Evolutionary conservation across 2,113 vertebrate genomes (phyloP), one percentile per base, ranked within the genome.

Genomic region (Speoplatyrhinus poulsoni): DNA sequence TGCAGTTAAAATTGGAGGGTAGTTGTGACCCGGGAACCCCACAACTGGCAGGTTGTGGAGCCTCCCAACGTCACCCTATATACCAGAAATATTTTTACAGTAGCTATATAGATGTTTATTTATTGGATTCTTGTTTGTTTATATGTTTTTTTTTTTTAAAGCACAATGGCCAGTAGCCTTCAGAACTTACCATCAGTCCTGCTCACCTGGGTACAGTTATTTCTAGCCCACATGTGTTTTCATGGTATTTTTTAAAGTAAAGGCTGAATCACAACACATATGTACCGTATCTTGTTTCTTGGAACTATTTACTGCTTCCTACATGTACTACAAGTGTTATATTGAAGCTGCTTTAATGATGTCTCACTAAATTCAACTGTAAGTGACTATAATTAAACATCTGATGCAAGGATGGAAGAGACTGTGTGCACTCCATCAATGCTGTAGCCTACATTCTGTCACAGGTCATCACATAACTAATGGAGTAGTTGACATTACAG

Each of bases 221-320:
- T 26, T 41, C 4, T 41, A 41, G 36, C 36, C 10, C 26, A 7
- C 10, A 19, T 56, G 16, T 66, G 56, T 36, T 8, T 15, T 36
- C 19, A 9, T 48, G 2, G 46, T 41, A 41, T 41, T 41, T 7
- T 8, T 8, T 3, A 56, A 3, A 12, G 61, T 62, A 60, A 59
- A 67, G 62, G 61, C 69, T 52, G 65, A 32, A 64, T 56, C 50
- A 73, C 49, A 60, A 32, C n/a, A 16, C 56, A 72, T 76, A 80
- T 71, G 76, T 26, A 26, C 26, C 26, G 2, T 26, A 26, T 26
- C 76, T 26, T 3, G 26, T 26, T 26, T 26, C 26, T 26, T 41
- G 36, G 36, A 41, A 41, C 36, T 8, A 41, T 26, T 26, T 41
- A 41, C 36, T 41, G 36, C 36, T 41, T 41, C 4, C 36, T 41